phyloP scores from a whole-genome alignment of 1,140 invertebrate species.

The Apis laboriosa region DNA sequence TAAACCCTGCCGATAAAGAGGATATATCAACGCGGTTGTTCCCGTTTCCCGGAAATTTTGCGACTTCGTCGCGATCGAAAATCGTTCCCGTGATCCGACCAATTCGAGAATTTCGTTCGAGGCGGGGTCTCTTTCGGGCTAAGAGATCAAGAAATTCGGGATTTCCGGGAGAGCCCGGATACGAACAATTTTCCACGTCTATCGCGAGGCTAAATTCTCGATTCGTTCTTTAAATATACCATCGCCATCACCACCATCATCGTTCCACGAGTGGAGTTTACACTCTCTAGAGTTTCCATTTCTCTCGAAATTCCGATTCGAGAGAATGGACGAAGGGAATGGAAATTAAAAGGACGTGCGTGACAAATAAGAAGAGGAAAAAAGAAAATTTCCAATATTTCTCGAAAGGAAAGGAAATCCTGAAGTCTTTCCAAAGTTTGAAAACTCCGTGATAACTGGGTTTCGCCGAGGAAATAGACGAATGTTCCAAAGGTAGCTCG shows the following conservation, averaged over 20 bases:
- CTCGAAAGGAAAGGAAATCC: not conserved
- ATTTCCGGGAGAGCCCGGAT: not conserved
- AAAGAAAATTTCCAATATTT: not conserved
- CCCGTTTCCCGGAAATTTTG: constrained; percentile 2
- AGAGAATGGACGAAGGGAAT: too few species aligned
- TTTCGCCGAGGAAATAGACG: constrained; percentile 11
- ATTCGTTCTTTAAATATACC: not conserved
- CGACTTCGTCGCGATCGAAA: too few species aligned
- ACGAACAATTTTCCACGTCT: constrained; percentile 4
- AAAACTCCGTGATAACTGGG: not conserved
- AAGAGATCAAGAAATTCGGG: not conserved
- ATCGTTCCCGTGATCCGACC: not conserved
- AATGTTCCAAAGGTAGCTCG: not conserved
- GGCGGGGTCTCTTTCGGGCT: not conserved
- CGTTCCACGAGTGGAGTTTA: too few species aligned
- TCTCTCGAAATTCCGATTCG: too few species aligned
- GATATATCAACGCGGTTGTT: constrained; percentile 5
- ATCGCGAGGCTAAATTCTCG: not conserved
- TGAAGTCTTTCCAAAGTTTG: not conserved
- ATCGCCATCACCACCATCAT: too few species aligned
- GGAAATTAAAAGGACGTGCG: too few species aligned
- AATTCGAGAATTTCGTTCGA: constrained; percentile 1
- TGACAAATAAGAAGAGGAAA: too few species aligned
- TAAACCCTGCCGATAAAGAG: constrained; percentile 34
- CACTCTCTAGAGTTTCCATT: too few species aligned